Percentiles rank a stretch among this genome's conserved stretches.
Evolutionary conservation across 2,113 vertebrate species (phyloP).

Genomic region (Ovibos moschatus): DNA sequence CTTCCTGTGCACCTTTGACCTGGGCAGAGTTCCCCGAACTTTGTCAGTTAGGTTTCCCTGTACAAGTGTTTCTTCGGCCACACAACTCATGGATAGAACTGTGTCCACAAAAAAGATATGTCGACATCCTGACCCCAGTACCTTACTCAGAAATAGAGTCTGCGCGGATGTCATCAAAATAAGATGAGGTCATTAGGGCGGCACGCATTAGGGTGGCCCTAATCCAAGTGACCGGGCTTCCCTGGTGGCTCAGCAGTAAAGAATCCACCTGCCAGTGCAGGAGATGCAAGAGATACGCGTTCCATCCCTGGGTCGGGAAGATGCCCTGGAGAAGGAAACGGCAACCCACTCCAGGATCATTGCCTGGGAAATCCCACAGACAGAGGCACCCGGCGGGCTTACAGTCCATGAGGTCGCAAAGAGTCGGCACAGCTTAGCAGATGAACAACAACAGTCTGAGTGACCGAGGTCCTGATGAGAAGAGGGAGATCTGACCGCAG

Average conservation of each 20-base stretch:
- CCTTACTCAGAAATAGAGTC: neutral
- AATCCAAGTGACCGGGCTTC: neutral
- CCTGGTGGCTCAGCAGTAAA: neutral
- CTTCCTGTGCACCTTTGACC: neutral
- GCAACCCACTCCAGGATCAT: neutral
- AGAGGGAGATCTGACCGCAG: neutral
- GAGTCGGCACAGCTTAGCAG: neutral
- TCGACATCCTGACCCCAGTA: neutral
- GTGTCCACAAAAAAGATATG: neutral
- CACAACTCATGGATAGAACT: neutral
- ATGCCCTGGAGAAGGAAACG: neutral
- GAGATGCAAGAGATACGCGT: rapidly evolving
- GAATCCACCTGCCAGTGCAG: neutral
- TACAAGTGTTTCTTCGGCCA: neutral
- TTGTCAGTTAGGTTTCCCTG: neutral
- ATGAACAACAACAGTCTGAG: neutral
- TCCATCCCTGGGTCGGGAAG: neutral
- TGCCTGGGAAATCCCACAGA: neutral
- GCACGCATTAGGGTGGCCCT: neutral
- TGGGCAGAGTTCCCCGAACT: neutral
- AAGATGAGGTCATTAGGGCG: neutral
- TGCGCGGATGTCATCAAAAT: neutral
- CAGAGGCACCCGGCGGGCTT: neutral
- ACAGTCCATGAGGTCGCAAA: neutral
- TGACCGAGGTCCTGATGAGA: neutral